Evolutionary conservation across 92 coral and sea anemone genomes (phyloP), one percentile per base, ranked within the genome.

Genomic region (Palythoa grandiflora): DNA sequence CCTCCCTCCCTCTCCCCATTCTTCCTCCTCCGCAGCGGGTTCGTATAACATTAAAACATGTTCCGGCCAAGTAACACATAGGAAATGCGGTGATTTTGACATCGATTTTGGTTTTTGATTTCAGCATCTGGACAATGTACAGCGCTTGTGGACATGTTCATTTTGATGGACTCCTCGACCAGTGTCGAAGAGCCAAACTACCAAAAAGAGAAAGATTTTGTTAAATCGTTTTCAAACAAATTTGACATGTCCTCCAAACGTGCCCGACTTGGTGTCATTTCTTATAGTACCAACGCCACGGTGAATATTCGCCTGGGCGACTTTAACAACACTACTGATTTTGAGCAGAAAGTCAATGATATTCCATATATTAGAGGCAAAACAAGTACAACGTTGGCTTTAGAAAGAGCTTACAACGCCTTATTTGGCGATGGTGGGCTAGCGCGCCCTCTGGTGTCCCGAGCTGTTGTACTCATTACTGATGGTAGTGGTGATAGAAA

Each of bases 161-260:
- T 81, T 52, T 53, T 81, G 75, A 81, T 81, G 75, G 86, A 81
- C 21, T 81, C 86, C 7, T 81, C 86, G 5, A 81, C 60, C 39
- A 81, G 86, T 28, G 86, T 81, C 0, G 75, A 21, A 40, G 59
- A 11, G 13, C 57, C 53, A 0, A 81, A 81, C 86, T 81, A 63
- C 86, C 57, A 81, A 65, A 81, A 66, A 65, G 59, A 65, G 39
- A 81, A 81, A 19, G 86, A 81, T 36, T 81, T 81, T 63, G 48
- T 81, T 38, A 81, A 65, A 50, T 71, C 86, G 36, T 44, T 81
- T 55, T 44, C 86, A 19, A 21, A 81, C 14, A 65, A 66, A 19
- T 81, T 80, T 60, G 73, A 80, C 38, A 80, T 80, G 73, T 80
- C 73, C n/a, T 60, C 85, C 74, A 61, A 44, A 63, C 72, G 57